Conservation (phyloP, 2,888 invertebrate species). For the Agrotis segetum region DNA sequence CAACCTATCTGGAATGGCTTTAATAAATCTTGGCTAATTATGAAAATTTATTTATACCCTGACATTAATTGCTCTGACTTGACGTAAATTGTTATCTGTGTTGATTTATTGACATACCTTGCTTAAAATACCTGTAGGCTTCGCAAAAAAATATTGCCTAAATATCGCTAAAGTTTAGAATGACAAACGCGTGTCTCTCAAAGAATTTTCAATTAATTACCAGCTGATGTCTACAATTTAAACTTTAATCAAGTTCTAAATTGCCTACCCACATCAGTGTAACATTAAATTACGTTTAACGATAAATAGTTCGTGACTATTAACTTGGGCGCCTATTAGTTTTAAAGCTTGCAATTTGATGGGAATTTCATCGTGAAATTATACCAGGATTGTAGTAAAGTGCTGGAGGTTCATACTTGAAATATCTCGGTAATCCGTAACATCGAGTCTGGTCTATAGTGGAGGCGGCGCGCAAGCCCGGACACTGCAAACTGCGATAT, state of each 20-base stretch:
- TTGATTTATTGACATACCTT: slow-evolving; percentile 70
- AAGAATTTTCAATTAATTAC: slow-evolving; percentile 54
- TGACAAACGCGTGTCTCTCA: slow-evolving; percentile 11
- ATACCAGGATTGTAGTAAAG: slow-evolving; percentile 43
- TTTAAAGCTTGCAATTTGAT: slow-evolving; percentile 46
- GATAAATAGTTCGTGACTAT: slow-evolving; percentile 60
- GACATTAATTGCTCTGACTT: slow-evolving; percentile 70
- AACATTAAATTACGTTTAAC: slow-evolving; percentile 51
- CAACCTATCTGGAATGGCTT: slow-evolving; percentile 33
- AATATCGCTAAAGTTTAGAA: slow-evolving; percentile 8
- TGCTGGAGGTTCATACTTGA: slow-evolving; percentile 29
- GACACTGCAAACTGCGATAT: slow-evolving; percentile 60
- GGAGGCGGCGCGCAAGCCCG: slow-evolving; percentile 8
- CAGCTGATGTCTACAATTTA: slow-evolving; percentile 55
- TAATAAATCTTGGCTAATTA: slow-evolving; percentile 66
- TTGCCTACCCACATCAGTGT: slow-evolving; percentile 53
- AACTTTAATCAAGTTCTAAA: slow-evolving; percentile 64
- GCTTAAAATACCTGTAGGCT: slow-evolving; percentile 37
- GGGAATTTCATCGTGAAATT: slow-evolving; percentile 48
- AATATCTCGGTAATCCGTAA: slow-evolving; percentile 50
- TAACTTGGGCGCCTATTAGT: slow-evolving; percentile 48
- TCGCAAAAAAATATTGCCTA: slow-evolving; percentile 28
- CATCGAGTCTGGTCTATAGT: slow-evolving; percentile 21
- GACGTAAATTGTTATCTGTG: slow-evolving; percentile 68
- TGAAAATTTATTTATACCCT: slow-evolving; percentile 68